phyloP scores from a whole-genome alignment of 1,140 invertebrate species.

The Antheraea pernyi region DNA sequence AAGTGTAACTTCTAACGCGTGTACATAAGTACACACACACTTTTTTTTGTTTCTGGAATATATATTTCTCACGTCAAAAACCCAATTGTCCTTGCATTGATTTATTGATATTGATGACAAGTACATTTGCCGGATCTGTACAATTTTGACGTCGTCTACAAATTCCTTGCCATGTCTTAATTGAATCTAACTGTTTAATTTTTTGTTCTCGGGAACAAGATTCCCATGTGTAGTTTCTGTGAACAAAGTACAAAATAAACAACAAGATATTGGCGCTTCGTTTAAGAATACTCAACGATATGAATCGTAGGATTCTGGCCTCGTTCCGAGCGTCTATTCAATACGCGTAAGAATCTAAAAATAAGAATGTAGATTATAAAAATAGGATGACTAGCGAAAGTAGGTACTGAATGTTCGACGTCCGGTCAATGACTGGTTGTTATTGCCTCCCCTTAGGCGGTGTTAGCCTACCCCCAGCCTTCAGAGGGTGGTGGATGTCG shows the following conservation, averaged over 20 bases:
- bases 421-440: constrained; percentile 39
- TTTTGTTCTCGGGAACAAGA: too few relatives aligned
- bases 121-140: too few relatives aligned
- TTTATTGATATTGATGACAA: too few relatives aligned
- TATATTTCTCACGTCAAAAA: too few relatives aligned
- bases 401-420: constrained; percentile 25
- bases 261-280: neutral
- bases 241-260: neutral
- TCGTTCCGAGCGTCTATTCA: constrained; percentile 28
- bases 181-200: too few relatives aligned
- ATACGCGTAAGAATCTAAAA: constrained; percentile 28
- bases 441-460: constrained; percentile 20
- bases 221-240: too few relatives aligned
- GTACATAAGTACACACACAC: too few relatives aligned
- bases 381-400: constrained; percentile 23
- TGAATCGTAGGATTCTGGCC: constrained; percentile 5
- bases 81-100: too few relatives aligned
- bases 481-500: neutral
- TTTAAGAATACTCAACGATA: neutral
- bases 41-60: too few relatives aligned
- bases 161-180: too few relatives aligned
- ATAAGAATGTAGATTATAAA: constrained; percentile 22
- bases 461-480: constrained; percentile 9
- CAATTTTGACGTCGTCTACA: too few relatives aligned
- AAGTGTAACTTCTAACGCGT: too few relatives aligned